Evolutionary conservation across 1,140 invertebrate genomes (phyloP).

Genomic region (Trinorchestia longiramus): DNA sequence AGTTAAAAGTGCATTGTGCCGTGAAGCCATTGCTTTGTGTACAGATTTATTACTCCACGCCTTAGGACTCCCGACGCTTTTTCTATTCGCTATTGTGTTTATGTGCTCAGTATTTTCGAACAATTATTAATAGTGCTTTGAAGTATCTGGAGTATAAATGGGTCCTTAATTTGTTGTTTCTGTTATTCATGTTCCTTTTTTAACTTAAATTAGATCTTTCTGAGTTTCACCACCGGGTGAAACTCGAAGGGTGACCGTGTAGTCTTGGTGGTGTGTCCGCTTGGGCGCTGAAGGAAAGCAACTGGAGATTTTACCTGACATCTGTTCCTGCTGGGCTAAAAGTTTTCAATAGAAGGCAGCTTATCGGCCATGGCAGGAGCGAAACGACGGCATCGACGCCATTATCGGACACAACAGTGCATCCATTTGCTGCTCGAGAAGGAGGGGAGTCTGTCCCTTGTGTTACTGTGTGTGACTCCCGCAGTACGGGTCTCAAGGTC

Average conservation of each 20-base stretch:
- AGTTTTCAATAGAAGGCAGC: background rate
- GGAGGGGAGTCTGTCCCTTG: background rate
- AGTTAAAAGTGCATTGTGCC: background rate
- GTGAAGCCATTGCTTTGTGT: background rate
- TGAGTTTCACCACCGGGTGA: background rate
- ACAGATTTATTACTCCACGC: background rate
- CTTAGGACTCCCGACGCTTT: background rate
- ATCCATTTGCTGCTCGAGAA: background rate
- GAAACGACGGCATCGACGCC: background rate
- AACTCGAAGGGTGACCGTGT: background rate
- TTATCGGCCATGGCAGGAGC: background rate
- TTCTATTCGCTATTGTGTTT: background rate
- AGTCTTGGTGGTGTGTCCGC: background rate
- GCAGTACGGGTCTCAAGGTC: background rate
- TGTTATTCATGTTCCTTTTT: background rate
- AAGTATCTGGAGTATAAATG: background rate
- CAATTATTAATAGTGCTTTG: background rate
- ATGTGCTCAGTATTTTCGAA: background rate
- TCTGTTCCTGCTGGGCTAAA: background rate
- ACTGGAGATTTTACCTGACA: background rate
- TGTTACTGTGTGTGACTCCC: background rate
- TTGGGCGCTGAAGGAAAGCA: background rate
- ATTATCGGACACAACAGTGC: slow-evolving; percentile 26
- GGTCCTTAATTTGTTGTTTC: background rate
- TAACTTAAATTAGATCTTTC: background rate